These are phyloP conservation scores for Napeogenes sylphis DNA, from an alignment of 2,888 invertebrate species.

Conservation along the genomic window DNA sequence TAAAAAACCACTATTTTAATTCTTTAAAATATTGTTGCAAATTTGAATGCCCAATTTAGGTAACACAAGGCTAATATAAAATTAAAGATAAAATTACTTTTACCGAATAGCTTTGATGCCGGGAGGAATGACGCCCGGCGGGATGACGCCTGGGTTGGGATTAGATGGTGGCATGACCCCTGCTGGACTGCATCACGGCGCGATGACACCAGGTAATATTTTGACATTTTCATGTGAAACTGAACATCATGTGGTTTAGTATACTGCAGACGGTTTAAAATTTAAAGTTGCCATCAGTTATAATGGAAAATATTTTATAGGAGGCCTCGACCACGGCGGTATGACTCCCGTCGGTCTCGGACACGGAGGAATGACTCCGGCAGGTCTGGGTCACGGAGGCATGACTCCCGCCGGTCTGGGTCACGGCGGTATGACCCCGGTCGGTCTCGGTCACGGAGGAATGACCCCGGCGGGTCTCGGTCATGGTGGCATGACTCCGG, in stretches of 20 bases:
- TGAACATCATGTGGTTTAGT: neutral
- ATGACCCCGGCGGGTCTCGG: slow-evolving; percentile 57
- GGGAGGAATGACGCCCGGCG: slow-evolving; percentile 24
- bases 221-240: neutral
- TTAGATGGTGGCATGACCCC: slow-evolving; percentile 43
- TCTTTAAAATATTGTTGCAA: too few relatives aligned
- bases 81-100: neutral
- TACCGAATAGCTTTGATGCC: slow-evolving; percentile 13
- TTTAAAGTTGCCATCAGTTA: neutral
- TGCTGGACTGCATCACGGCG: slow-evolving; percentile 35
- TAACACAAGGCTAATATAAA: too few relatives aligned
- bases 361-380: slow-evolving; percentile 27
- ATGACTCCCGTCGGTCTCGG: slow-evolving; percentile 33
- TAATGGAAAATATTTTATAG: neutral
- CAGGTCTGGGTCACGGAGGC: slow-evolving; percentile 63
- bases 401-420: slow-evolving; percentile 45
- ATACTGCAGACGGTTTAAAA: neutral
- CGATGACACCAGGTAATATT: slow-evolving; percentile 14
- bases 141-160: slow-evolving; percentile 33
- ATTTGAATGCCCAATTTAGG: too few relatives aligned
- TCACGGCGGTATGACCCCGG: slow-evolving; percentile 43
- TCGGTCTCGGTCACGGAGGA: slow-evolving; percentile 42
- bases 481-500: slow-evolving; percentile 65
- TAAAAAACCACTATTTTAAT: too few relatives aligned
- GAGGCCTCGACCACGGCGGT: slow-evolving; percentile 3